Evolutionary conservation across 2,797 vertebrate species (phyloP).

Genomic region (Sebastes melanostomus): DNA sequence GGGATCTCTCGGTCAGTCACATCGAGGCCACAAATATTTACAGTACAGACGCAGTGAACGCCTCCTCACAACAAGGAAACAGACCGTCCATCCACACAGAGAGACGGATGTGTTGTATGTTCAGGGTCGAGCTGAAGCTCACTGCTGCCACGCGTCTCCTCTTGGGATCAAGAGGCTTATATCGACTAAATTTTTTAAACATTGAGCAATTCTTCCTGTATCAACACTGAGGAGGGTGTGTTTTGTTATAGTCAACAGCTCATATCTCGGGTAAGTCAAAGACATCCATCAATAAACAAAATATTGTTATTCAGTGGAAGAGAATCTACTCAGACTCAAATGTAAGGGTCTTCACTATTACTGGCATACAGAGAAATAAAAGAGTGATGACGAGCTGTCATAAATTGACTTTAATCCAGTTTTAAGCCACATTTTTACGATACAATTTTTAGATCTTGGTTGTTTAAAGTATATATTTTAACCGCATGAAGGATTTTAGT

Average conservation of each 20-base stretch:
- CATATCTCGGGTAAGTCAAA: neutral
- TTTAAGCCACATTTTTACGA: too few relatives aligned
- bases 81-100: neutral
- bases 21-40: conserved; percentile 69
- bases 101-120: conserved; percentile 3
- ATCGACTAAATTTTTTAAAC: conserved; percentile 26
- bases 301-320: neutral
- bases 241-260: conserved; percentile 8
- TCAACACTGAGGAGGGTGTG: conserved; percentile 1
- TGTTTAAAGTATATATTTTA: too few relatives aligned
- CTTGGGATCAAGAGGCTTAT: conserved; percentile 30
- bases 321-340: neutral
- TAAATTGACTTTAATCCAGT: too few relatives aligned
- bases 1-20: conserved; percentile 52
- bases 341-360: neutral
- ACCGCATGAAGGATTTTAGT: too few relatives aligned
- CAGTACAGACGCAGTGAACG: conserved; percentile 16
- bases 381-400: neutral
- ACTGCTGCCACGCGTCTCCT: conserved; percentile 41
- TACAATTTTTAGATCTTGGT: too few relatives aligned
- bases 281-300: neutral
- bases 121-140: conserved; percentile 11
- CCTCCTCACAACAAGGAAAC: neutral
- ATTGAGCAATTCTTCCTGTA: conserved; percentile 31
- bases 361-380: neutral